Evolutionary conservation across 1,140 invertebrate genomes (phyloP), one percentile per base, ranked within the genome.

Genomic region (Phocides pigmalion): DNA sequence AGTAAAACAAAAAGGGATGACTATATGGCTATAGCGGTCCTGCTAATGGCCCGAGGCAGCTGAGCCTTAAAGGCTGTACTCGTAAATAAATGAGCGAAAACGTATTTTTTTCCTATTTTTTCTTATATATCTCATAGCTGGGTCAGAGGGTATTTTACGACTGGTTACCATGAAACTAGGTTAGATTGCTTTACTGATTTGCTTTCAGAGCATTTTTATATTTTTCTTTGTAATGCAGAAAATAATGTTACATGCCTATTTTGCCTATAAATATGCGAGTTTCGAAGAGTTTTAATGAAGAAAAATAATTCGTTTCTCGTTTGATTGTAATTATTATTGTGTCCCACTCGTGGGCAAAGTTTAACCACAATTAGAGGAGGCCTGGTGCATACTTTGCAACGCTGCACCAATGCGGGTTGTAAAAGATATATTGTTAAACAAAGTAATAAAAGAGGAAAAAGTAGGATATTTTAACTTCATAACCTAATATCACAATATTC

Each of bases 61-160:
- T 72, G 66, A 83, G 77, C 74, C 77, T 70, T 72, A 79, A 79
- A 84, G 79, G 82, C 77, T 63, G 70, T 72, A 64, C 75, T 84
- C 78, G 72, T 84, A 84, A 87, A 85, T 85, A 87, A 87, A 85
- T 82, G 79, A 84, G 77, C 68, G 80, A 79, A 79, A 79, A 76
- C 81, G 79, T 79, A 77, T 78, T 71, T 80, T n/a, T 78, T 83
- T 76, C 72, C 58, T 72, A 56, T 66, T 66, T 74, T 71, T 68
- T 39, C 14, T 49, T 62, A 59, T 22, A 46, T 62, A 62, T 62
- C 17, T 54, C 17, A 61, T 61, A 74, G 63, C 28, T 63, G 41
- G 62, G 61, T 53, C 63, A 53, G 51, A 58, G 50, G 70, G 70
- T 81, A 70, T 77, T 81, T 75, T 71, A 76, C 66, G 72, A 72